Percentiles rank a stretch among this genome's conserved stretches.
These are phyloP conservation scores for Pipistrellus nathusii DNA, from an alignment of 2,797 vertebrate species.

Conservation along the genomic window DNA sequence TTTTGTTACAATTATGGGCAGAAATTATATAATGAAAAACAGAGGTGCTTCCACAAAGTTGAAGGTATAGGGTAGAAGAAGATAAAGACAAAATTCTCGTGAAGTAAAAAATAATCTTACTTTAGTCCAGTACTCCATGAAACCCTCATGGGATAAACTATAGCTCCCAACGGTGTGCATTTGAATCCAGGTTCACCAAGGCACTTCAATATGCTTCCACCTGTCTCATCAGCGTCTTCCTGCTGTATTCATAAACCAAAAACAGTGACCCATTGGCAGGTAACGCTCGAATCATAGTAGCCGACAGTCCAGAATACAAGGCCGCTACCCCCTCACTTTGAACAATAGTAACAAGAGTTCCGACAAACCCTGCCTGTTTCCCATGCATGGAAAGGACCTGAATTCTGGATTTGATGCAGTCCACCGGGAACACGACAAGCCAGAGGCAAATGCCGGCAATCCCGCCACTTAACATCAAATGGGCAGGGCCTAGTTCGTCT, in stretches of 20 bases:
- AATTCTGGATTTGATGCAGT: slow-evolving; percentile 97
- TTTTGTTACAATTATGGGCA: slow-evolving; percentile 24
- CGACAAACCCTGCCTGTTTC: slow-evolving; percentile 93
- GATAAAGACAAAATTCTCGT: slow-evolving; percentile 46
- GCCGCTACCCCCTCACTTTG: slow-evolving; percentile 93
- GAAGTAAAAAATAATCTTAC: slow-evolving; percentile 53
- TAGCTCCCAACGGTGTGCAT: not conserved
- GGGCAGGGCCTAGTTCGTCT: slow-evolving; percentile 95
- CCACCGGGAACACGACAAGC: slow-evolving; percentile 96
- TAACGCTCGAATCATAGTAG: slow-evolving; percentile 95
- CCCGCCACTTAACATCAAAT: slow-evolving; percentile 94
- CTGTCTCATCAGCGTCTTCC: slow-evolving; percentile 94
- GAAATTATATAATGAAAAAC: slow-evolving; percentile 40
- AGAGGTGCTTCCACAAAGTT: not conserved
- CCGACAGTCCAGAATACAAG: slow-evolving; percentile 96
- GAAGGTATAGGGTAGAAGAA: slow-evolving; percentile 13
- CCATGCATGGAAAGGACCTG: slow-evolving; percentile 97
- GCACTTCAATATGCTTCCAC: slow-evolving; percentile 87
- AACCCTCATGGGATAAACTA: slow-evolving; percentile 58
- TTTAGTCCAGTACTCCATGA: slow-evolving; percentile 63
- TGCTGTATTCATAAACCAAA: slow-evolving; percentile 94
- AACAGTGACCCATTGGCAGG: slow-evolving; percentile 95
- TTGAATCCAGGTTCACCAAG: not conserved
- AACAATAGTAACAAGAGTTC: slow-evolving; percentile 91
- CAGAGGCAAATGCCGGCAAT: slow-evolving; percentile 95